Evolutionary conservation across 2,888 invertebrate species (phyloP).

Genomic region (Ormyrus rosae): DNA sequence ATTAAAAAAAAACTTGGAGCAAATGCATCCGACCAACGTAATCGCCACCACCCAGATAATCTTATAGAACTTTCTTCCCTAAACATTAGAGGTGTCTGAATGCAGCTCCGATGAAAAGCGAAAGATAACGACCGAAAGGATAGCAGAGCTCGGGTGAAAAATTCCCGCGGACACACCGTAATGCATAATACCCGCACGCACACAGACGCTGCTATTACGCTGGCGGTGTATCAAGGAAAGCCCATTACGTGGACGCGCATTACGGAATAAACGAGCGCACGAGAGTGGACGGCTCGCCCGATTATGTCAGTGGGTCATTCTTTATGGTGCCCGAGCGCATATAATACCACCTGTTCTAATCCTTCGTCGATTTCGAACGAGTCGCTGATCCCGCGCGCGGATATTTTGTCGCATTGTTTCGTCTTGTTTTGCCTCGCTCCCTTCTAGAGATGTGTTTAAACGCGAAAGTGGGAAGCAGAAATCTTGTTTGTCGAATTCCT

Average conservation of each 20-base stretch:
- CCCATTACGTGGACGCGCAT: conserved; percentile 20
- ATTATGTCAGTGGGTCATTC: conserved; percentile 26
- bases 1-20: too few species aligned
- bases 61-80: background rate
- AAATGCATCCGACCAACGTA: too few species aligned
- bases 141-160: background rate
- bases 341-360: background rate
- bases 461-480: too few species aligned
- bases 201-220: background rate
- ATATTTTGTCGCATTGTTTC: too few species aligned
- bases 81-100: background rate
- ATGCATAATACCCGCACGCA: background rate
- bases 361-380: too few species aligned
- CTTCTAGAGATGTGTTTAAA: too few species aligned
- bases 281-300: background rate
- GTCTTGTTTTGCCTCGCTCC: too few species aligned
- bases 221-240: background rate
- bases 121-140: background rate
- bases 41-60: background rate
- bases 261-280: conserved; percentile 5
- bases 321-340: background rate
- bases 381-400: too few species aligned
- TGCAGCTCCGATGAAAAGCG: background rate
- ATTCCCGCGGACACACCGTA: background rate
- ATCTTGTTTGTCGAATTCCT: too few species aligned